Percentiles rank a stretch among this genome's conserved stretches.
Conservation (phyloP, 2,888 invertebrate genomes). For the Lasioglossum lativentre region DNA sequence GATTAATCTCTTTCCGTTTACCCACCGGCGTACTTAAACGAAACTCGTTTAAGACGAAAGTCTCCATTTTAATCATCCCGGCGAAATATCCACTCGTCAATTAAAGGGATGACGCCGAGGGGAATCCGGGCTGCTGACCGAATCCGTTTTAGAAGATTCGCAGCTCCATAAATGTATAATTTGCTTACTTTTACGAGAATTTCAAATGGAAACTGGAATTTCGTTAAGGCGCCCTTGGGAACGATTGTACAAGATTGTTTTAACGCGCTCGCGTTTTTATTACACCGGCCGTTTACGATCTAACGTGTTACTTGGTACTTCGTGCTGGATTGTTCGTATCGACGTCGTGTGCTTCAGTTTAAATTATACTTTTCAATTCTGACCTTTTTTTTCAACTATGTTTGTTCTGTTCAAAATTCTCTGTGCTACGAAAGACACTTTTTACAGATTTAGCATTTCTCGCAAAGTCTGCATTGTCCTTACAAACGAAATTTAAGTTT, state of each 20-base stretch:
- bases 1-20: slow-evolving; percentile 23
- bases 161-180: slow-evolving; percentile 14
- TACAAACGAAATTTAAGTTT: too few relatives aligned
- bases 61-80: neutral
- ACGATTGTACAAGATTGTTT: neutral
- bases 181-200: neutral
- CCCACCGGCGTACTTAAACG: slow-evolving; percentile 5
- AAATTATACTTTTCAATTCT: too few relatives aligned
- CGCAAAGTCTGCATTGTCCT: too few relatives aligned
- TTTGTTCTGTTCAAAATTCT: too few relatives aligned
- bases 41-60: neutral
- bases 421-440: too few relatives aligned
- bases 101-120: slow-evolving; percentile 3
- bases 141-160: slow-evolving; percentile 8
- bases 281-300: neutral
- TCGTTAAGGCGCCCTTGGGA: neutral
- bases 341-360: too few relatives aligned
- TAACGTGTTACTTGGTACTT: neutral
- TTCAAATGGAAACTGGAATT: neutral
- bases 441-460: too few relatives aligned
- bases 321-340: neutral
- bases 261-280: neutral
- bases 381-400: too few relatives aligned
- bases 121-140: neutral
- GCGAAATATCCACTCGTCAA: neutral